phyloP scores from a whole-genome alignment of 1,140 invertebrate species.

The Drosophila bocki region DNA sequence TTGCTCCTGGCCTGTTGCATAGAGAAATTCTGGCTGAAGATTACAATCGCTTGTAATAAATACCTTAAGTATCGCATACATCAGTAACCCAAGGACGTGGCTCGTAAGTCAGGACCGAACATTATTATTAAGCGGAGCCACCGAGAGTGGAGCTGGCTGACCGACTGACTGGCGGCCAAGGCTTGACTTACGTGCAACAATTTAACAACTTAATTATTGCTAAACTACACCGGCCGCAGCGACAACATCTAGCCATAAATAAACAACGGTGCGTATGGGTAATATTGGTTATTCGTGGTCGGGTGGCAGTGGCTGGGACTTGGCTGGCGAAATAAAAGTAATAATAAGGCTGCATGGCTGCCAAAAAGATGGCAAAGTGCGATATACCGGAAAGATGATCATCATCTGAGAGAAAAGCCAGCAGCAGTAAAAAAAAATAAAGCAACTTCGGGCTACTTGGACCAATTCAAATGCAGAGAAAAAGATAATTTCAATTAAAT shows the following conservation, averaged over 20 bases:
- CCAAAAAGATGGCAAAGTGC: conserved; percentile 74
- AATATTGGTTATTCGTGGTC: conserved; percentile 62
- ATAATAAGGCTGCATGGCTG: conserved; percentile 55
- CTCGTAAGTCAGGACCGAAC: conserved; percentile 79
- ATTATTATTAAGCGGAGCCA: conserved; percentile 78
- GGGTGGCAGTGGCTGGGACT: background rate
- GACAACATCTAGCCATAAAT: conserved; percentile 68
- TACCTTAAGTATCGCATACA: conserved; percentile 85
- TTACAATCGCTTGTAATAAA: conserved; percentile 85
- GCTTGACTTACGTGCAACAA: conserved; percentile 82
- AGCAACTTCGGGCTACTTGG: conserved; percentile 33
- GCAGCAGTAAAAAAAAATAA: conserved; percentile 13
- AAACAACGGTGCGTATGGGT: conserved; percentile 81
- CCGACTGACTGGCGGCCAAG: conserved; percentile 28
- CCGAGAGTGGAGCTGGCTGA: conserved; percentile 52
- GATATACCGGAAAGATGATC: conserved; percentile 74
- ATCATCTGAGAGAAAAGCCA: conserved; percentile 36
- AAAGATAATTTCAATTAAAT: too few species aligned
- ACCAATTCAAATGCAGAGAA: conserved; percentile 34
- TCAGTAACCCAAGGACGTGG: conserved; percentile 84
- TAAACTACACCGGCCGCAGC: conserved; percentile 72
- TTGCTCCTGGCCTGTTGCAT: conserved; percentile 20
- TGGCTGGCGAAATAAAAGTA: conserved; percentile 39
- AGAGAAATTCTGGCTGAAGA: conserved; percentile 76
- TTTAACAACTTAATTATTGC: conserved; percentile 85